Percentiles rank a stretch among this genome's conserved stretches.
Conservation (phyloP, 2,113 vertebrate genomes). For the Gymnogyps californianus region DNA sequence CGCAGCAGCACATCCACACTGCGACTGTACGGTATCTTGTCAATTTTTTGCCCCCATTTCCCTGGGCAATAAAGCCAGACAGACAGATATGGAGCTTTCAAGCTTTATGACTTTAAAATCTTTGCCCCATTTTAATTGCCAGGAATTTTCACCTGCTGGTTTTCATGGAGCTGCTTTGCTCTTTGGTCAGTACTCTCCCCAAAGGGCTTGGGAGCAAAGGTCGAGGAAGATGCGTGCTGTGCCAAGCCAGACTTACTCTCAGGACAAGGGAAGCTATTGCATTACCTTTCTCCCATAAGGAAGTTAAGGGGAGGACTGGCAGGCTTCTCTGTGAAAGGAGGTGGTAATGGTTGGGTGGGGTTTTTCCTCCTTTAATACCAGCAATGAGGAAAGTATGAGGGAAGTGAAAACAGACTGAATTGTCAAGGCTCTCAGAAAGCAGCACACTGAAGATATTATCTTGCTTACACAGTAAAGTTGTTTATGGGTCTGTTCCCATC, state of each 20-base stretch:
- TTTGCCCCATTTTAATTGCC: not conserved
- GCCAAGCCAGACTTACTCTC: not conserved
- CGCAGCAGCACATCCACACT: rapidly evolving
- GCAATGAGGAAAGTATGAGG: not conserved
- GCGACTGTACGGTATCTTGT: rapidly evolving
- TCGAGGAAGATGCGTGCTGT: not conserved
- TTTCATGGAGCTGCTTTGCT: not conserved
- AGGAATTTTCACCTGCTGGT: not conserved
- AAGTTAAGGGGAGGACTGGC: not conserved
- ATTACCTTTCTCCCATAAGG: not conserved
- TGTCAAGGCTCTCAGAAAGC: not conserved
- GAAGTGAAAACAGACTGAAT: not conserved
- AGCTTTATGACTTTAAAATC: not conserved
- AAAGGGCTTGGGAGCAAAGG: not conserved
- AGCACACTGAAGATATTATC: not conserved
- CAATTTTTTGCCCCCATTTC: rapidly evolving
- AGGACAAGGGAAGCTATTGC: not conserved
- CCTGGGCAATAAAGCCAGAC: not conserved
- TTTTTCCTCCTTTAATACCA: not conserved
- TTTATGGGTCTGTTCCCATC: not conserved
- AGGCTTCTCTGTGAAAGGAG: not conserved
- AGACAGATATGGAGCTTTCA: not conserved
- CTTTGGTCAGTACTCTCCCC: not conserved
- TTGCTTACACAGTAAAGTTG: not conserved
- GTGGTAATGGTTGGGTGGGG: not conserved